A percentile compares a stretch with the other conserved stretches of the same genome.
phyloP scores from a whole-genome alignment of 2,888 invertebrate species.

The Amiota mariae region DNA sequence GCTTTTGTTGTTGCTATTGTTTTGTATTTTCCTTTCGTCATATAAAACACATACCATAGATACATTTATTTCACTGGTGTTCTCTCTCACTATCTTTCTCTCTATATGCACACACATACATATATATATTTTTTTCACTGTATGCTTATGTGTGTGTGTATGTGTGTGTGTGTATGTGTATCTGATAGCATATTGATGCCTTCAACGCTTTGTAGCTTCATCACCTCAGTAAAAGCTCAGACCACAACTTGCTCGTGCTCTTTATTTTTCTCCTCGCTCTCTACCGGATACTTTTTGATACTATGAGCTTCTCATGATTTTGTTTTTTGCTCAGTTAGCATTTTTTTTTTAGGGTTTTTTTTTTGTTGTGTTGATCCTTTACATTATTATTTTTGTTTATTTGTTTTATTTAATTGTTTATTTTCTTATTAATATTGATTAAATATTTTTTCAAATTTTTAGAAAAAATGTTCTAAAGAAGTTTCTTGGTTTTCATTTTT shows the following conservation, averaged over 20 bases:
- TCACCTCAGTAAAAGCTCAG: neutral
- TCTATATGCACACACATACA: neutral
- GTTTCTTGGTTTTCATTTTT: too few relatives aligned
- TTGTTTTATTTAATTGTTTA: too few relatives aligned
- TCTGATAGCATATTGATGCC: neutral
- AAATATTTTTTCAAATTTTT: too few relatives aligned
- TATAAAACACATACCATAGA: slow-evolving; percentile 19
- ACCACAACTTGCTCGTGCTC: neutral
- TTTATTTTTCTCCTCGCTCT: neutral
- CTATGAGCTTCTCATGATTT: too few relatives aligned
- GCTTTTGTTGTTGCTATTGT: slow-evolving; percentile 12
- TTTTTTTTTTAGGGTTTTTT: too few relatives aligned
- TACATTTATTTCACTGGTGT: neutral
- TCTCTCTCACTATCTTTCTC: slow-evolving; percentile 30
- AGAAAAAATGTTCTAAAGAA: too few relatives aligned
- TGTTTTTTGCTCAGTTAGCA: too few relatives aligned
- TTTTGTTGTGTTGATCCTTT: too few relatives aligned
- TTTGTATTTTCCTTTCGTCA: slow-evolving; percentile 35
- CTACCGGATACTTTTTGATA: neutral
- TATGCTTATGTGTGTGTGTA: neutral
- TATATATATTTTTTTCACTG: neutral
- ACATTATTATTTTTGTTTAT: too few relatives aligned
- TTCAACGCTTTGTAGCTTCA: neutral
- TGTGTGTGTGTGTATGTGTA: neutral
- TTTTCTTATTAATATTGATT: too few relatives aligned